Evolutionary conservation across 2,113 vertebrate genomes (phyloP), one percentile per base, ranked within the genome.

Genomic region (Lycaon pictus): DNA sequence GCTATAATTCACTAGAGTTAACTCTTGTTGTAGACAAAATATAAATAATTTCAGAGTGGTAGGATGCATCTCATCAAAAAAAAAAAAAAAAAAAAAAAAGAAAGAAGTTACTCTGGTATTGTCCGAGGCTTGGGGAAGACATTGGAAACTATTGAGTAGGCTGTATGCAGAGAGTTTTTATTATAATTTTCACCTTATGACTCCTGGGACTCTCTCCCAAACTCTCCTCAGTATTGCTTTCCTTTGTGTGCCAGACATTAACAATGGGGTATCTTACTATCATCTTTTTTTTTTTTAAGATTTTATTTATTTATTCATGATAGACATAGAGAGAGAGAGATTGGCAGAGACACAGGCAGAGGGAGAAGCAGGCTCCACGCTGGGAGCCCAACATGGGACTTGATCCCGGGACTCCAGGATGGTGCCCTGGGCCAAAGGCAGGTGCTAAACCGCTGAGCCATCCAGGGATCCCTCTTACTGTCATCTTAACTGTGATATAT

Each of bases 21-120:
- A 37, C 82, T 95, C 11, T 84, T 92, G 62, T 53, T 95, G 4
- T 37, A 88, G 53, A 82, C 20, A 93, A 89, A 62, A 80, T 32
- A 29, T 2, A 92, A 60, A 80, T 92, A 81, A 87, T 58, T 81
- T n/a, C 20, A 51, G 62, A 85, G 35, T 22, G 9, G 17, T 77
- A 77, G 29, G 22, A 23, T 72, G 7, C 5, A 63, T 72, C n/a
- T 93, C 29, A 88, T 82, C 58, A 56, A 72, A 92, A 43, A 43
- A 43, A 43, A 43, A 43, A 43, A 81, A 79, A 83, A 48, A 58
- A 5, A 51, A 72, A 43, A 84, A 53, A 5, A 51, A 72, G 5
- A 84, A 65, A 60, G 60, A 80, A 35, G 13, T 2, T 22, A 60
- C 10, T 58, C 1, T 76, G n/a, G 10, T 92, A 69, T 43, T 86